Evolutionary conservation across 2,888 invertebrate species (phyloP).

Genomic region (Coelinius sp.): DNA sequence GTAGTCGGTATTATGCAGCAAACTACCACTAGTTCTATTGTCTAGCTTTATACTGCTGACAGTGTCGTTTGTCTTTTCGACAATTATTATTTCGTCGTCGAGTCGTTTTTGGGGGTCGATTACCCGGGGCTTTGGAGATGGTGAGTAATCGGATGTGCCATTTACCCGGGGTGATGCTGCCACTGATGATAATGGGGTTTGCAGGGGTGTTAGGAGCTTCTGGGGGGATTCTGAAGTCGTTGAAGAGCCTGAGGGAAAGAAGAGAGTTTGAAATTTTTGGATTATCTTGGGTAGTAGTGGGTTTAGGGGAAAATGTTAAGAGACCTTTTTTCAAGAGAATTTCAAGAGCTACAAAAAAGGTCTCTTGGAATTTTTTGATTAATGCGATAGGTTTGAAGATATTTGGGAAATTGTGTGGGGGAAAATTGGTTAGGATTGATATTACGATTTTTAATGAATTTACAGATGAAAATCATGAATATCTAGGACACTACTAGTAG

Average conservation of each 20-base stretch:
- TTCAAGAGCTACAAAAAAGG: too few species aligned
- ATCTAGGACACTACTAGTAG: too few species aligned
- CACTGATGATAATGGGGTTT: slow-evolving; percentile 58
- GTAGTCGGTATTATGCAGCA: slow-evolving; percentile 48
- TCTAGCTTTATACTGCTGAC: slow-evolving; percentile 61
- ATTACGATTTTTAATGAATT: too few species aligned
- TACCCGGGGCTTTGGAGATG: slow-evolving; percentile 16
- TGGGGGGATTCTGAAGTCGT: slow-evolving; percentile 65
- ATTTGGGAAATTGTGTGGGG: too few species aligned
- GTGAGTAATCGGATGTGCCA: slow-evolving; percentile 51
- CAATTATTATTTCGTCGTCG: slow-evolving; percentile 57
- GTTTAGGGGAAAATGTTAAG: too few species aligned
- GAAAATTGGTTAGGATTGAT: too few species aligned
- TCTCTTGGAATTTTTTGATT: too few species aligned
- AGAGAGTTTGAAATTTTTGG: too few species aligned
- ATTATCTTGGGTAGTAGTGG: too few species aligned
- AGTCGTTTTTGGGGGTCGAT: slow-evolving; percentile 18
- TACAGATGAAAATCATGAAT: too few species aligned
- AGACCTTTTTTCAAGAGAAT: too few species aligned
- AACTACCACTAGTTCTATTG: slow-evolving; percentile 55
- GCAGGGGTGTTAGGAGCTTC: slow-evolving; percentile 59
- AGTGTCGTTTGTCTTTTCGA: slow-evolving; percentile 59
- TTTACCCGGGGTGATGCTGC: slow-evolving; percentile 62
- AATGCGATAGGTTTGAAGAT: too few species aligned
- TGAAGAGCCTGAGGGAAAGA: slow-evolving; percentile 59